A percentile compares a stretch with the other conserved stretches of the same genome.
Conservation (phyloP, 2,113 vertebrate species). For the Picathartes gymnocephalus region DNA sequence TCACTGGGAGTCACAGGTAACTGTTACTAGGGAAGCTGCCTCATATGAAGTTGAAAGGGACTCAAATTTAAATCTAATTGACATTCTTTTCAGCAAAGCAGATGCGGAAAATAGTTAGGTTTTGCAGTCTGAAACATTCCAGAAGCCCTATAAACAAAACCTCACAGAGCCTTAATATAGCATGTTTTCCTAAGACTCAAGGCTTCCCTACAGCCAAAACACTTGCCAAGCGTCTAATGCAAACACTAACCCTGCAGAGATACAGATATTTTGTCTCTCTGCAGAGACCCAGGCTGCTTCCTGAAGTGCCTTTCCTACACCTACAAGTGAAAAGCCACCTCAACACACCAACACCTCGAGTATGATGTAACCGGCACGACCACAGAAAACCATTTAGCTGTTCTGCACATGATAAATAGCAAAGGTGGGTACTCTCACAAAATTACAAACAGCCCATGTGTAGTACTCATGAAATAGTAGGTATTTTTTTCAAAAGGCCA, state of each 20-base stretch:
- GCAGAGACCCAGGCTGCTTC: background rate
- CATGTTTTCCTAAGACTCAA: background rate
- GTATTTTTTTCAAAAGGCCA: background rate
- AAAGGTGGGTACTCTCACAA: background rate
- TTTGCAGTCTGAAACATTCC: background rate
- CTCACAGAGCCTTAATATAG: background rate
- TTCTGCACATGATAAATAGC: background rate
- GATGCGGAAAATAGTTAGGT: background rate
- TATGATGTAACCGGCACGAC: background rate
- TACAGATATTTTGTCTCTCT: background rate
- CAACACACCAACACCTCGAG: background rate
- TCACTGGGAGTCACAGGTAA: background rate
- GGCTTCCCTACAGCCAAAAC: background rate
- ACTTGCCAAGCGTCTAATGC: background rate
- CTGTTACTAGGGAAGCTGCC: background rate
- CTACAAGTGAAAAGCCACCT: background rate
- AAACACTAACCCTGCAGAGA: background rate
- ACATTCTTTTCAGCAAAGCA: background rate
- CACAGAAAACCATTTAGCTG: background rate
- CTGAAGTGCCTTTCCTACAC: background rate
- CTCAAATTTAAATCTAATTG: background rate
- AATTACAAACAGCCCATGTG: background rate
- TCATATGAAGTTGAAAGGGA: background rate
- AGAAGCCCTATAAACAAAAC: background rate
- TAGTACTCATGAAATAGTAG: background rate